Evolutionary conservation across 2,888 invertebrate genomes (phyloP).

Genomic region (Lasioglossum oenotherae): DNA sequence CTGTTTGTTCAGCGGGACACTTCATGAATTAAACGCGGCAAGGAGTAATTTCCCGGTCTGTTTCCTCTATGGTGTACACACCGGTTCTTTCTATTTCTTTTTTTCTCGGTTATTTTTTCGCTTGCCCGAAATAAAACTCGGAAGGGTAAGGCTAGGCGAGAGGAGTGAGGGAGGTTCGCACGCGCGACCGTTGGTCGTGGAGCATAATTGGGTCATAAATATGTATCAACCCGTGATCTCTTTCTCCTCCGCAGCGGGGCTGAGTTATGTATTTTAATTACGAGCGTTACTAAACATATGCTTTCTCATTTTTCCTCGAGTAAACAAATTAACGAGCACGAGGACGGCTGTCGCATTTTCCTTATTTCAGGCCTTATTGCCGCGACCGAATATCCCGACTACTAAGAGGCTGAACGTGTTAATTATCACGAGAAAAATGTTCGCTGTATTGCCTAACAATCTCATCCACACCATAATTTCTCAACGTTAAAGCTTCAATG

Average conservation of each 20-base stretch:
- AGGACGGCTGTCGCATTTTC: neutral
- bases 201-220: conserved; percentile 63
- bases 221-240: conserved; percentile 60
- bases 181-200: conserved; percentile 23
- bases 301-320: conserved; percentile 57
- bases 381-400: neutral
- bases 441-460: neutral
- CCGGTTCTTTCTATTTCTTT: conserved; percentile 3
- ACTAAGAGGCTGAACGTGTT: neutral
- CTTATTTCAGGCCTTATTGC: neutral
- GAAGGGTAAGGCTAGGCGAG: neutral
- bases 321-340: conserved; percentile 58
- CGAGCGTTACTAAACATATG: conserved; percentile 50
- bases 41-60: conserved; percentile 57
- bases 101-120: neutral
- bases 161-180: neutral
- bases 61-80: conserved; percentile 42
- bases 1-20: neutral
- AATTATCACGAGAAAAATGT: neutral
- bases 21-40: conserved; percentile 43
- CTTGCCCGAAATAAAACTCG: conserved; percentile 34
- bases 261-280: conserved; percentile 67
- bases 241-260: conserved; percentile 7
- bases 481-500: neutral
- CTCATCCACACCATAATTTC: neutral